These are phyloP conservation scores for Hermodice carunculata DNA, from an alignment of 2,888 invertebrate genomes.

Conservation along the genomic window DNA sequence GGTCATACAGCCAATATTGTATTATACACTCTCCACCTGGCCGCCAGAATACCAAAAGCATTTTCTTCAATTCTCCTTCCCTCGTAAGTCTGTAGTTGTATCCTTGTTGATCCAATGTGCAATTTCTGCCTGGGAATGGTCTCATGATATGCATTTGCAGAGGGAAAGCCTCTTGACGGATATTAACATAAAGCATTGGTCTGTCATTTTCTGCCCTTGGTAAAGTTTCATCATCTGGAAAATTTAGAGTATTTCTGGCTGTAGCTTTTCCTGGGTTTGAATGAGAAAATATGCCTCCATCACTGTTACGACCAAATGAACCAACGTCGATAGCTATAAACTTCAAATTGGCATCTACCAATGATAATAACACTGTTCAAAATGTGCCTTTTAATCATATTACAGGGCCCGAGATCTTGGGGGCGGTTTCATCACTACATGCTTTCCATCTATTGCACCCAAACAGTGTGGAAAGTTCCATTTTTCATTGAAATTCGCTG, in stretches of 20 bases:
- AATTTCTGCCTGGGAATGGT: conserved; percentile 7
- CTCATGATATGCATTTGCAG: background rate
- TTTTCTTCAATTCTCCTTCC: conserved; percentile 16
- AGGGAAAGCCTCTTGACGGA: conserved; percentile 18
- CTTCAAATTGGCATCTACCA: conserved; percentile 5
- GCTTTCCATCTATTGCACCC: conserved; percentile 59
- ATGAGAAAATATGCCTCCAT: conserved; percentile 15
- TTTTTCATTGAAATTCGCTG: conserved; percentile 35
- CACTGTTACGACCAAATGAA: conserved; percentile 11
- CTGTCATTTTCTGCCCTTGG: conserved; percentile 3
- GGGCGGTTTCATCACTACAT: conserved; percentile 50
- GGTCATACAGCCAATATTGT: background rate
- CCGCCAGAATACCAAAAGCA: conserved; percentile 23
- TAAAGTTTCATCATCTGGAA: background rate
- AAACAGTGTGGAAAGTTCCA: conserved; percentile 62
- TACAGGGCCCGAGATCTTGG: conserved; percentile 45
- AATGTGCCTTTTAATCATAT: conserved; percentile 56
- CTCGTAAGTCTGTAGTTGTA: conserved; percentile 29
- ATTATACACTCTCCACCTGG: conserved; percentile 12
- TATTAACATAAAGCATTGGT: background rate
- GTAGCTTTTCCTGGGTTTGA: conserved; percentile 3
- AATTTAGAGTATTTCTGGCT: background rate
- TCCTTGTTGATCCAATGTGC: conserved; percentile 1
- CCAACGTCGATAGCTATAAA: conserved; percentile 12
- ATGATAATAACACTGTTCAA: conserved; percentile 30